Conservation (phyloP, 2,113 vertebrate genomes). For the Mandrillus leucophaeus region DNA sequence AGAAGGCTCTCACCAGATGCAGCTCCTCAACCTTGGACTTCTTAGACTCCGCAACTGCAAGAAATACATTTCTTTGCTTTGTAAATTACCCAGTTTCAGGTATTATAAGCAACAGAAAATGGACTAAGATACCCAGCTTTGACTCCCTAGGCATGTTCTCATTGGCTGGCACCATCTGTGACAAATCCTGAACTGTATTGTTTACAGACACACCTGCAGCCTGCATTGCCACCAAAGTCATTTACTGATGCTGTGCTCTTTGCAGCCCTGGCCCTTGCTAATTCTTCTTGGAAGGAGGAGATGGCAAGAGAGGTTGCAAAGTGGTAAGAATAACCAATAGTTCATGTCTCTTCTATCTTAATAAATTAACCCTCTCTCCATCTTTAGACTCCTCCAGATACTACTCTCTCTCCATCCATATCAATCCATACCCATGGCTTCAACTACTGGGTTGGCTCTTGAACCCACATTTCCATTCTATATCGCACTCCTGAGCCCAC, state of each 20-base stretch:
- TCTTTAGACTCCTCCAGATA: neutral
- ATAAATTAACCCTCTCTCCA: neutral
- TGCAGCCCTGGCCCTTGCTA: neutral
- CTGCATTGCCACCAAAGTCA: neutral
- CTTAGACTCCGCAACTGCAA: too few species aligned
- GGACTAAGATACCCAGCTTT: neutral
- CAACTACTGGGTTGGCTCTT: neutral
- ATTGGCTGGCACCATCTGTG: slow-evolving; percentile 14
- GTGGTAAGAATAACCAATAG: neutral
- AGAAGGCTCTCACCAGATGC: too few species aligned
- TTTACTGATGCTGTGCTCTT: slow-evolving; percentile 10
- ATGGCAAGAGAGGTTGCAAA: neutral
- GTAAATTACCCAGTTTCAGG: too few species aligned
- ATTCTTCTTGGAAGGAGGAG: neutral
- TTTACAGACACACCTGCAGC: slow-evolving; percentile 29
- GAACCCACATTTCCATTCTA: neutral
- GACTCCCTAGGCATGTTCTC: neutral
- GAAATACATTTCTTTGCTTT: too few species aligned
- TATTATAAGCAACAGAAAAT: too few species aligned
- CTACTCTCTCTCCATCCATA: neutral
- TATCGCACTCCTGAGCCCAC: neutral
- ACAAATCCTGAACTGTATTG: neutral
- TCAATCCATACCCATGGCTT: neutral
- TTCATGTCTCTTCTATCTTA: neutral
- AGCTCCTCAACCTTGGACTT: too few species aligned